These are phyloP conservation scores for Anoura caudifer DNA, from an alignment of 2,113 vertebrate genomes.

Conservation along the genomic window DNA sequence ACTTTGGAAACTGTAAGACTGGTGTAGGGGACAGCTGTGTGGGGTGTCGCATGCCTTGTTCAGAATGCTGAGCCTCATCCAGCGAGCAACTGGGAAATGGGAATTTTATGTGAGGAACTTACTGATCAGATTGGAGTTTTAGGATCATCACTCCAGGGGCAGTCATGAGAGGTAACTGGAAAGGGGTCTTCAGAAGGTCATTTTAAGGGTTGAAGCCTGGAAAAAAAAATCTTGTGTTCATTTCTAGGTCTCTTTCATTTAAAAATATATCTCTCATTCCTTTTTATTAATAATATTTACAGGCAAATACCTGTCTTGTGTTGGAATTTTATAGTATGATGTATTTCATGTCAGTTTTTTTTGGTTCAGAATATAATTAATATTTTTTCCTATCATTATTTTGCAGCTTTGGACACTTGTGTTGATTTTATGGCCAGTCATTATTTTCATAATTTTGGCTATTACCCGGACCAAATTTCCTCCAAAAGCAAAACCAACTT, in stretches of 20 bases:
- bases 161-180: not conserved
- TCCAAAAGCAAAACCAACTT: slow-evolving; percentile 83
- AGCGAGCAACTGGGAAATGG: not conserved
- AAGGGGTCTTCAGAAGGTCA: not conserved
- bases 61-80: not conserved
- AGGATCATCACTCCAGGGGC: not conserved
- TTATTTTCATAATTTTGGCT: slow-evolving; percentile 94
- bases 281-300: not conserved
- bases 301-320: not conserved
- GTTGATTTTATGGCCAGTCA: slow-evolving; percentile 91
- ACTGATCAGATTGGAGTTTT: not conserved
- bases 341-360: not conserved
- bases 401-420: slow-evolving; percentile 93
- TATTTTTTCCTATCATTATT: slow-evolving; percentile 71
- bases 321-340: not conserved
- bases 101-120: not conserved
- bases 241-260: not conserved
- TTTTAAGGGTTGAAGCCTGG: not conserved
- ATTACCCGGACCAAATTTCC: slow-evolving; percentile 91
- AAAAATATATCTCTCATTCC: not conserved
- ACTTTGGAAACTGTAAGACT: not conserved
- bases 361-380: slow-evolving; percentile 23
- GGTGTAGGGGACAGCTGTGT: not conserved
- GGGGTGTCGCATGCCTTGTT: not conserved
- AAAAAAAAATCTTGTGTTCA: not conserved